A percentile compares a stretch with the other conserved stretches of the same genome.
These are phyloP conservation scores for Melitaea athalia DNA, from an alignment of 2,888 invertebrate species.

Conservation along the genomic window DNA sequence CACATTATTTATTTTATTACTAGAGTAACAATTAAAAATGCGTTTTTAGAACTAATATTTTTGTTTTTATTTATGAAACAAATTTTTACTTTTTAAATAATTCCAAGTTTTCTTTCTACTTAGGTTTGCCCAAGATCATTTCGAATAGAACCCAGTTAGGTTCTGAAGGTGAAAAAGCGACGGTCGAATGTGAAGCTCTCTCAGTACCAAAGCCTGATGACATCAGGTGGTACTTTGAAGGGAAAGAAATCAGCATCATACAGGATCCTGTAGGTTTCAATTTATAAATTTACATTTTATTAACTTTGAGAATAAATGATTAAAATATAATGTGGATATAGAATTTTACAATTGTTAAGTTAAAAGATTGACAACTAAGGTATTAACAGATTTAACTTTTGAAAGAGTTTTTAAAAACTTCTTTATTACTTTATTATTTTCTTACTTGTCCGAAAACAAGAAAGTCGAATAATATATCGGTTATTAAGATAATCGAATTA, in stretches of 20 bases:
- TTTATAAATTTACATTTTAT: background rate
- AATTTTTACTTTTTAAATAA: background rate
- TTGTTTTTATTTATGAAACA: background rate
- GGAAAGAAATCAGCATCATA: constrained; percentile 88
- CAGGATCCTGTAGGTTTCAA: constrained; percentile 78
- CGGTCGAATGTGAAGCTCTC: constrained; percentile 92
- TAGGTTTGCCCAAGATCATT: constrained; percentile 88
- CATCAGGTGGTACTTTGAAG: constrained; percentile 93
- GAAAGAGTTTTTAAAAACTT: background rate
- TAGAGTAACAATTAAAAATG: too few relatives aligned
- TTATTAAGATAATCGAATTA: background rate
- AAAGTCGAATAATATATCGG: background rate
- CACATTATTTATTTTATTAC: too few relatives aligned
- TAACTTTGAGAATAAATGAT: background rate
- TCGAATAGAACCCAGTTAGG: constrained; percentile 93
- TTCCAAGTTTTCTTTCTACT: background rate
- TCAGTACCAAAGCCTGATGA: constrained; percentile 94
- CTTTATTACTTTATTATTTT: background rate
- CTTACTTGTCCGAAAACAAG: too few relatives aligned
- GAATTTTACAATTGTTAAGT: too few relatives aligned
- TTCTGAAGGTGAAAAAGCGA: constrained; percentile 87
- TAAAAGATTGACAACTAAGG: too few relatives aligned
- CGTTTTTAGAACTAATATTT: too few relatives aligned
- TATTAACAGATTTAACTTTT: background rate
- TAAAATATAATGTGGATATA: too few relatives aligned